Conservation (phyloP, 2,113 vertebrate genomes). For the Rafetus swinhoei region DNA sequence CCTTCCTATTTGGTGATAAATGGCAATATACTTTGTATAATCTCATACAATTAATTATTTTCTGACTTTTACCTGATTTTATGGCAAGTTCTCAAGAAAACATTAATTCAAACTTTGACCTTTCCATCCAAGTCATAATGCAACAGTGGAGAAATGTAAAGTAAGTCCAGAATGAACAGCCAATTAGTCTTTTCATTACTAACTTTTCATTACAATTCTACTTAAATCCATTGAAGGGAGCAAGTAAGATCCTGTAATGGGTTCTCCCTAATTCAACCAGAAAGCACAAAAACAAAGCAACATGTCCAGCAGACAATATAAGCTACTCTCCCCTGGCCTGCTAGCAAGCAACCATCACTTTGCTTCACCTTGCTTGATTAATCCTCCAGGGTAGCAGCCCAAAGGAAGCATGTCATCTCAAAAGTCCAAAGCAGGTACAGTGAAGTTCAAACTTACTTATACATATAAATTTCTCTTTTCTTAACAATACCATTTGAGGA, state of each 20-base stretch:
- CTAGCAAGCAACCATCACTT: accelerated
- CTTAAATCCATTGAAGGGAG: constrained; percentile 1
- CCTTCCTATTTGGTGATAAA: constrained; percentile 23
- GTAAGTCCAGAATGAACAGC: background rate
- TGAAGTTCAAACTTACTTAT: background rate
- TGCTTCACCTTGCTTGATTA: background rate
- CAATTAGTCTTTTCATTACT: background rate
- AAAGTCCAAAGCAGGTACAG: accelerated
- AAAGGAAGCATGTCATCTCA: background rate
- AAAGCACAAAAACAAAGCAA: background rate
- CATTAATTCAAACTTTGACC: constrained; percentile 42
- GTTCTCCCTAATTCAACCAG: background rate
- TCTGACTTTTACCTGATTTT: constrained; percentile 45
- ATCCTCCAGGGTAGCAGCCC: background rate
- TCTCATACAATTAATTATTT: background rate
- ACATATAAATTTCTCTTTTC: background rate
- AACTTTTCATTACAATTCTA: background rate
- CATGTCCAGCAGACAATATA: background rate
- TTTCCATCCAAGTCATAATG: constrained; percentile 14
- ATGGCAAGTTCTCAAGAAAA: constrained; percentile 23
- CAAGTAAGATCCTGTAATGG: background rate
- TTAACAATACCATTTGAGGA: background rate
- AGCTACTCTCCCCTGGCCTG: accelerated
- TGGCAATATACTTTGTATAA: constrained; percentile 29
- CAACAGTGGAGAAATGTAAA: background rate